phyloP scores from a whole-genome alignment of 2,888 invertebrate species.

The Drosophila robusta region DNA sequence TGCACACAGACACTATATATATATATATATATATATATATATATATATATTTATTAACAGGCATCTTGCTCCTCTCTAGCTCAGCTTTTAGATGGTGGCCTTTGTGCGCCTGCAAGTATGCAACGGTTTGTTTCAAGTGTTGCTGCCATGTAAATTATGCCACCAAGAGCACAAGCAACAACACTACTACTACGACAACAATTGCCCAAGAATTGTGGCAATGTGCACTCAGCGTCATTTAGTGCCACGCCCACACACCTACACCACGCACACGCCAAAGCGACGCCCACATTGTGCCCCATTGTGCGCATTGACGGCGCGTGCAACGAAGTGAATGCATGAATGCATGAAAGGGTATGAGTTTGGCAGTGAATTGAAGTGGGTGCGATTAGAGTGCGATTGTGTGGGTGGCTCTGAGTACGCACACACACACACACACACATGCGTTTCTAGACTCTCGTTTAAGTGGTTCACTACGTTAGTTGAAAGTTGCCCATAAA shows the following conservation, averaged over 20 bases:
- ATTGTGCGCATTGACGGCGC: constrained; percentile 60
- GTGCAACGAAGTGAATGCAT: constrained; percentile 58
- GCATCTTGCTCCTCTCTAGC: too few species aligned
- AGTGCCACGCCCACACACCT: constrained; percentile 51
- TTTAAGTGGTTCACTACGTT: constrained; percentile 48
- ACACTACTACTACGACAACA: constrained; percentile 30
- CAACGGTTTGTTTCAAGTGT: constrained; percentile 70
- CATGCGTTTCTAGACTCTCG: constrained; percentile 20
- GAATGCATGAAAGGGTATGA: constrained; percentile 22
- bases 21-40: not conserved
- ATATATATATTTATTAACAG: not conserved
- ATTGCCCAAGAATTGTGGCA: constrained; percentile 66
- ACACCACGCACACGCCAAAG: constrained; percentile 16
- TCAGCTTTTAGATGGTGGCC: constrained; percentile 42
- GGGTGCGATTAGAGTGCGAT: constrained; percentile 58
- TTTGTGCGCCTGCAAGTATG: constrained; percentile 47
- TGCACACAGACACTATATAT: constrained; percentile 18
- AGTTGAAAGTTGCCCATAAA: constrained; percentile 40
- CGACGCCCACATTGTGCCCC: constrained; percentile 46
- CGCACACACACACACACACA: not conserved
- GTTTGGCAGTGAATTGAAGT: constrained; percentile 42
- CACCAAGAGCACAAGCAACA: constrained; percentile 43
- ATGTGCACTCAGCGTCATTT: constrained; percentile 74
- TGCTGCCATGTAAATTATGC: constrained; percentile 73
- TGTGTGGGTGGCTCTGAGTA: constrained; percentile 16